phyloP scores from a whole-genome alignment of 2,888 invertebrate species.

The Eupithecia abbreviata region DNA sequence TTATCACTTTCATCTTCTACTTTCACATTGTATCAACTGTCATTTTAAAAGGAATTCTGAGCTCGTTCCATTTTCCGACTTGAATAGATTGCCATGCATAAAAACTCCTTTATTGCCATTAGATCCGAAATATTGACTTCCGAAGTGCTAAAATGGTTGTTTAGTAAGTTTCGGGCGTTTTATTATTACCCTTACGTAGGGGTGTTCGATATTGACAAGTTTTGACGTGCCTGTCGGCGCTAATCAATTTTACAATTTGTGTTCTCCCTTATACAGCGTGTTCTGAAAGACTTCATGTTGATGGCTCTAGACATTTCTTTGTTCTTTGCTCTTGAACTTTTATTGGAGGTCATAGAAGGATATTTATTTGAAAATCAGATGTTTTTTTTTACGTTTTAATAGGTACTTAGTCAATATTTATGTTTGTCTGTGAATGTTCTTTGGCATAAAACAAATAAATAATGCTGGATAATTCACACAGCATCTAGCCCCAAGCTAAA shows the following conservation, averaged over 20 bases:
- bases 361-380: neutral
- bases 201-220: conserved; percentile 45
- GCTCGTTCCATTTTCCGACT: neutral
- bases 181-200: conserved; percentile 36
- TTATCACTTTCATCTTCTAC: conserved; percentile 16
- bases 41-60: neutral
- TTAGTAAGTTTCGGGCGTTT: conserved; percentile 36
- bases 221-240: conserved; percentile 40
- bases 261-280: conserved; percentile 33
- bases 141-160: conserved; percentile 41
- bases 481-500: too few relatives aligned
- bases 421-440: neutral
- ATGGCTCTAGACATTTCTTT: conserved; percentile 12
- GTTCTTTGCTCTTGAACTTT: conserved; percentile 9
- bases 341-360: neutral
- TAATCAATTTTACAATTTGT: conserved; percentile 47
- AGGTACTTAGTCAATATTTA: neutral
- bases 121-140: conserved; percentile 26
- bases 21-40: conserved; percentile 1
- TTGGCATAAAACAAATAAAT: neutral
- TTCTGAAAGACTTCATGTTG: conserved; percentile 21
- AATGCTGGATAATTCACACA: too few relatives aligned
- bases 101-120: conserved; percentile 9
- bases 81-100: neutral
- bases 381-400: neutral